A percentile compares a stretch with the other conserved stretches of the same genome.
These are phyloP conservation scores for Chloropsis hardwickii DNA, from an alignment of 2,113 vertebrate genomes.

Conservation along the genomic window DNA sequence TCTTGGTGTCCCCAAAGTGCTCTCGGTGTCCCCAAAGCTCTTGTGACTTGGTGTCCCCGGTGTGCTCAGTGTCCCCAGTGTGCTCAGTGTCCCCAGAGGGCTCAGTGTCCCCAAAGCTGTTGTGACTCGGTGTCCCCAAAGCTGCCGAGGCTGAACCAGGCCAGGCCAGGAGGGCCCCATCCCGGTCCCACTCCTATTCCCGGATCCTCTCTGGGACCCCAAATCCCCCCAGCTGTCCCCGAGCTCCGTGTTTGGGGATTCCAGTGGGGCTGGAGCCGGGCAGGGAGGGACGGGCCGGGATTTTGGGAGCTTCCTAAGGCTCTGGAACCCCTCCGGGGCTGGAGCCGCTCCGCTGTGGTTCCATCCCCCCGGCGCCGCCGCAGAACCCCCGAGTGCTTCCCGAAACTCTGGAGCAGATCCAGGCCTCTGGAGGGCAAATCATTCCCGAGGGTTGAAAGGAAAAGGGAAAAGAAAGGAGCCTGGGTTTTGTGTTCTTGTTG, in stretches of 20 bases:
- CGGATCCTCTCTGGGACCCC: not conserved
- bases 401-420: not conserved
- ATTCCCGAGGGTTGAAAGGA: not conserved
- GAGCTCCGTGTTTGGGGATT: too few relatives aligned
- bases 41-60: too few relatives aligned
- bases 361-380: not conserved
- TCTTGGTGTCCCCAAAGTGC: not conserved
- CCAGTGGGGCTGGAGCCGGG: too few relatives aligned
- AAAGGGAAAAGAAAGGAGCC: not conserved
- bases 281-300: accelerated
- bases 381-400: not conserved
- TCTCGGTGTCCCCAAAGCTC: not conserved
- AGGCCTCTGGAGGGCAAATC: not conserved
- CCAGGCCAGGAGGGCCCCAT: not conserved
- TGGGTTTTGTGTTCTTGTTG: not conserved
- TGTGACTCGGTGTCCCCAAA: not conserved
- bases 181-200: accelerated
- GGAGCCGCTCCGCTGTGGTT: not conserved
- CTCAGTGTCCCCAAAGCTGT: not conserved
- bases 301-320: not conserved
- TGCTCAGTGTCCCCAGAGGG: not conserved
- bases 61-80: not conserved
- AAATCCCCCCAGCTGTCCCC: accelerated
- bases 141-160: accelerated
- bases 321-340: not conserved